phyloP scores from a whole-genome alignment of 2,888 invertebrate genomes.

The Yponomeuta cagnagella region DNA sequence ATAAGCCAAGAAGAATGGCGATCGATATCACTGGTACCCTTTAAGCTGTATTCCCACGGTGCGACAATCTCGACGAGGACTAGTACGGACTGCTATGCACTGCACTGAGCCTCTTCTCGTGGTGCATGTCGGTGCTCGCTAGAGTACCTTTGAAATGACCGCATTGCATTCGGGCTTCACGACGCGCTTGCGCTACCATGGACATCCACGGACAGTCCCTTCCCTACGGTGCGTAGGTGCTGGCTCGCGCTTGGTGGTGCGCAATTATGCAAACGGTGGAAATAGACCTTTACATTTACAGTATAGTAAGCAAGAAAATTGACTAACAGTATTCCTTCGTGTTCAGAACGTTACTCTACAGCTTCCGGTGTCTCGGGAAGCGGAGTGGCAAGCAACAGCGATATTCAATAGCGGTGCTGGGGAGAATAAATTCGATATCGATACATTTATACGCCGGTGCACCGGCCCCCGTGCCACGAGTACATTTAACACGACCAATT shows the following conservation, averaged over 20 bases:
- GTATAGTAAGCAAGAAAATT: background rate
- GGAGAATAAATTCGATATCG: constrained; percentile 13
- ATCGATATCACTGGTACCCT: background rate
- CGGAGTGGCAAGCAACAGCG: background rate
- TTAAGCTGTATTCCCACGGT: no score
- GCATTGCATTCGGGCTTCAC: no score
- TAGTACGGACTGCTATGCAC: no score
- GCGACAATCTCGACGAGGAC: no score
- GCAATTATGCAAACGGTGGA: no score
- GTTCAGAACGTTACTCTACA: background rate
- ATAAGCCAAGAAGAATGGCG: background rate
- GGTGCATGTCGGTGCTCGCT: no score
- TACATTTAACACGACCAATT: background rate
- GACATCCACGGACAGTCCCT: no score
- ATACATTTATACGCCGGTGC: constrained; percentile 10
- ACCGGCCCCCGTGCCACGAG: background rate
- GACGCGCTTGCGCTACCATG: no score
- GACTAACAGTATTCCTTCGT: background rate
- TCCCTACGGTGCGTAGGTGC: no score
- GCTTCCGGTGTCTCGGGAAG: background rate
- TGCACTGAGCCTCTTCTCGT: no score
- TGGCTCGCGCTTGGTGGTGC: no score
- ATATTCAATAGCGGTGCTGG: background rate
- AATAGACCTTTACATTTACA: background rate
- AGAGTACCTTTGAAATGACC: no score